phyloP scores from a whole-genome alignment of 2,888 invertebrate genomes.

The Cactoblastis cactorum region DNA sequence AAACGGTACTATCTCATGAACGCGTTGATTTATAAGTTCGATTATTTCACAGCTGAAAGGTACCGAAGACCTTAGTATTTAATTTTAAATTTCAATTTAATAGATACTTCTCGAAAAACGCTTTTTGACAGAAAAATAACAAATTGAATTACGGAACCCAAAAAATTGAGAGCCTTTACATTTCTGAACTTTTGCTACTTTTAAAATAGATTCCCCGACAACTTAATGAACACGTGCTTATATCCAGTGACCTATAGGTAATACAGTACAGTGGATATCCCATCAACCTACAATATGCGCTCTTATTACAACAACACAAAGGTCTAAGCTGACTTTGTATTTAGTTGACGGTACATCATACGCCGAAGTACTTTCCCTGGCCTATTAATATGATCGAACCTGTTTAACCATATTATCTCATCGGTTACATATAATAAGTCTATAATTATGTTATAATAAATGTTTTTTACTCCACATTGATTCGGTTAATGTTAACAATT shows the following conservation, averaged over 20 bases:
- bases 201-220: background rate
- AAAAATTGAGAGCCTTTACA: no score
- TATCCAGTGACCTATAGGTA: background rate
- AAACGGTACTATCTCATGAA: no score
- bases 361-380: slow-evolving; percentile 16
- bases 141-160: no score
- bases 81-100: no score
- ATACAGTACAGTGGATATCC: background rate
- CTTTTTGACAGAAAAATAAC: no score
- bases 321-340: background rate
- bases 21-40: no score
- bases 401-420: slow-evolving; percentile 34
- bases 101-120: no score
- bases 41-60: no score
- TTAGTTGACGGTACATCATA: slow-evolving; percentile 1
- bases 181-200: background rate
- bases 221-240: background rate
- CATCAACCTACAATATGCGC: background rate
- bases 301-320: background rate
- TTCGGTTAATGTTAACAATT: no score
- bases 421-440: background rate
- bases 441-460: background rate
- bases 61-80: no score
- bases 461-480: no score
- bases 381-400: slow-evolving; percentile 35